Conservation (phyloP, 2,113 vertebrate species). For the Drymodes brunneopygia region DNA sequence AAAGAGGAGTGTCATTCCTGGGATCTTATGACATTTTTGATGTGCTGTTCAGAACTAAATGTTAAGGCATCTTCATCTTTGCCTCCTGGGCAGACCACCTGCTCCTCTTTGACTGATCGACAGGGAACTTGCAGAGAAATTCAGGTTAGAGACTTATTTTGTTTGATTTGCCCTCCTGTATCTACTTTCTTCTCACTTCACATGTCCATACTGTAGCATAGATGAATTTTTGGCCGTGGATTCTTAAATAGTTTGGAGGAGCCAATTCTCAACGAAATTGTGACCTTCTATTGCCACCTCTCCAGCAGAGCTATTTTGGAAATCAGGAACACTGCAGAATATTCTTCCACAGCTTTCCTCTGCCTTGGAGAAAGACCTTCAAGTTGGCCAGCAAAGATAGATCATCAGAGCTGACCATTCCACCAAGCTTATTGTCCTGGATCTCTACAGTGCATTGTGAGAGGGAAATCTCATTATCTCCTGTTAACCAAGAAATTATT, state of each 20-base stretch:
- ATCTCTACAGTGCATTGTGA: not conserved
- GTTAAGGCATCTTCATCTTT: conserved; percentile 35
- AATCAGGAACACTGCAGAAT: not conserved
- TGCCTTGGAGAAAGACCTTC: not conserved
- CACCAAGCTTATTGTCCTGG: not conserved
- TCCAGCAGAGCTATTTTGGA: not conserved
- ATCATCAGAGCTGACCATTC: not conserved
- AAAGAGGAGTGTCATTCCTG: not conserved
- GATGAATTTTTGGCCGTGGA: not conserved
- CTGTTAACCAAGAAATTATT: not conserved
- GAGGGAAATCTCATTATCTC: not conserved
- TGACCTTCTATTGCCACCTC: not conserved
- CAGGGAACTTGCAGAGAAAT: not conserved
- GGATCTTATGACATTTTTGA: not conserved
- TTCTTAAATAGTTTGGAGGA: not conserved
- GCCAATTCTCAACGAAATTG: not conserved
- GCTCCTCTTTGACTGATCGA: conserved; percentile 13
- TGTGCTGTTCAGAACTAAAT: not conserved
- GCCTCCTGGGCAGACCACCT: conserved; percentile 32
- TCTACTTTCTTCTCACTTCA: not conserved
- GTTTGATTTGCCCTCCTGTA: not conserved
- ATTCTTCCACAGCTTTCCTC: not conserved
- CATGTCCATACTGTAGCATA: not conserved
- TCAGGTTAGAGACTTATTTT: not conserved
- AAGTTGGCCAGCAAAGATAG: not conserved